These are phyloP conservation scores for Sebastes matsubarae DNA, from an alignment of 2,797 vertebrate species.

Conservation along the genomic window DNA sequence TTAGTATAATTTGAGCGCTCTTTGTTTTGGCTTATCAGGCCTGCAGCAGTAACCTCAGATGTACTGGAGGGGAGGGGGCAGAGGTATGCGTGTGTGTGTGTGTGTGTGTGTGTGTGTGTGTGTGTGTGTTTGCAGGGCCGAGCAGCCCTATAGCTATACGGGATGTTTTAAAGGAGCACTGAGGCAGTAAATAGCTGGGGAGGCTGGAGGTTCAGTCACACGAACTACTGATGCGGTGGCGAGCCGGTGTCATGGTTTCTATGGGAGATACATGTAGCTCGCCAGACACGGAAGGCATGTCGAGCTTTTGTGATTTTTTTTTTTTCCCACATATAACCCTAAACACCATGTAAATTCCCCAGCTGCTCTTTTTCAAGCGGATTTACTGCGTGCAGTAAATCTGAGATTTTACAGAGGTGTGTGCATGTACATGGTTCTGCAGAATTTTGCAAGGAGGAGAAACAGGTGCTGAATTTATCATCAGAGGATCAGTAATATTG, in stretches of 20 bases:
- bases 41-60: constrained; percentile 68
- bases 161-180: constrained; percentile 65
- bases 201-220: constrained; percentile 52
- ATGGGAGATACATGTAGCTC: constrained; percentile 19
- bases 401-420: constrained; percentile 45
- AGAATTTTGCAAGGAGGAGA: constrained; percentile 14
- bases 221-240: constrained; percentile 40
- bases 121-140: constrained; percentile 6
- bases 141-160: constrained; percentile 2
- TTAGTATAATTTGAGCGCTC: constrained; percentile 61
- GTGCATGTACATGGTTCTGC: background rate
- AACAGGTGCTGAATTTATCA: constrained; percentile 62
- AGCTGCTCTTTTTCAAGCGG: constrained; percentile 65
- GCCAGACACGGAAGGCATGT: constrained; percentile 35
- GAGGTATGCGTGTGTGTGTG: constrained; percentile 11
- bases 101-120: background rate
- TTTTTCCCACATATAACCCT: constrained; percentile 11
- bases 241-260: constrained; percentile 34
- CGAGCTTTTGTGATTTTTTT: constrained; percentile 49
- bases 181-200: constrained; percentile 71
- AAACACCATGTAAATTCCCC: constrained; percentile 57
- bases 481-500: background rate
- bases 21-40: constrained; percentile 80
- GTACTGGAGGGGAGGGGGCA: constrained; percentile 37
- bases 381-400: constrained; percentile 53